These are phyloP conservation scores for Bos javanicus DNA, from an alignment of 2,113 vertebrate genomes.

Conservation along the genomic window DNA sequence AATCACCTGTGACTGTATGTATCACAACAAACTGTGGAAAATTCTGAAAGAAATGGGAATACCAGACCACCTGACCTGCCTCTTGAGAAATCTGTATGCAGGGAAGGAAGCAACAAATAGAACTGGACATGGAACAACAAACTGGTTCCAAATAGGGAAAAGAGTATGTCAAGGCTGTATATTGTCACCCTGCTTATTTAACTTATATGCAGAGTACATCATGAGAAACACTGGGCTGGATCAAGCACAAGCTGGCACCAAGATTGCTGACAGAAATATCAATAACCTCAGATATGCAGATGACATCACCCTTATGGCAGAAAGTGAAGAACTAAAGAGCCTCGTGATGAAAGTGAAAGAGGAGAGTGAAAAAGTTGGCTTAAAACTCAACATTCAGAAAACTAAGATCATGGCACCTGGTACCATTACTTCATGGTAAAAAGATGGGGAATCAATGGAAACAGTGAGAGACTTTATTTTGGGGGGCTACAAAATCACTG, in stretches of 20 bases:
- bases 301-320: neutral
- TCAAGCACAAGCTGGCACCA: no score
- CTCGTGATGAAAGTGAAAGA: neutral
- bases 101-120: neutral
- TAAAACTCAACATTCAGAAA: neutral
- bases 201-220: neutral
- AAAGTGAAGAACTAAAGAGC: neutral
- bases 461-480: neutral
- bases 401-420: neutral
- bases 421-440: neutral
- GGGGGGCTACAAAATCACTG: neutral
- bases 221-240: neutral
- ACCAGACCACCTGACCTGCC: neutral
- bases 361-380: neutral
- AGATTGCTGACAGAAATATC: no score
- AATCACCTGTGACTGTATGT: neutral
- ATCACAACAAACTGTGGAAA: neutral
- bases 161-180: neutral
- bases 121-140: neutral
- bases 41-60: neutral
- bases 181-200: neutral
- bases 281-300: neutral
- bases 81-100: neutral
- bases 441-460: neutral
- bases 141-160: neutral